Evolutionary conservation across 2,888 invertebrate genomes (phyloP), one percentile per base, ranked within the genome.

Genomic region (Cephus spinipes): DNA sequence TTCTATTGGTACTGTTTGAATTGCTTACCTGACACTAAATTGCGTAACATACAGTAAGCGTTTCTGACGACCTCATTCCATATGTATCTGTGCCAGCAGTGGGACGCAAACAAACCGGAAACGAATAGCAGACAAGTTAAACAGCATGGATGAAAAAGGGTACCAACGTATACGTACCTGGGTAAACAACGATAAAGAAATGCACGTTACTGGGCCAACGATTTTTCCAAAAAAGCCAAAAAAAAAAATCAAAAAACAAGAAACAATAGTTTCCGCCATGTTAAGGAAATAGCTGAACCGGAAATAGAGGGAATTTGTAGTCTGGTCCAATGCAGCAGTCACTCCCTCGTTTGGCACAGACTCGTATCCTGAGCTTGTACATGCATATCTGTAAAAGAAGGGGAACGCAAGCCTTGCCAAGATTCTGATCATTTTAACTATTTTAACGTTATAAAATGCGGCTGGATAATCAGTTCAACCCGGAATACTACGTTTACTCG

Each of bases 261-360:
- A 77, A 77, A 77, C 77, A 74, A 77, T 75, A 75, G 77, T 77
- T 75, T 75, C 74, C 74, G 74, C 69, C 74, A 74, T 75, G 77
- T 32, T 74, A 33, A 35, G 73, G 34, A 77, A 15, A 36, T 12
- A 74, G 74, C 74, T 35, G 34, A 30, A 36, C 74, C 36, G 74
- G 74, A 33, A 33, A 31, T 23, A 71, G 71, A 30, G 71, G 9
- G 12, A 33, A 71, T 31, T 36, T 31, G 71, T 71, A 33, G 32
- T 71, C 71, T 71, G 9, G 23, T 33, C 33, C 71, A 33, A 31
- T 71, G 71, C 71, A 31, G 71, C 11, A 71, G 31, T 71, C 33
- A 30, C 35, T 74, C 35, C 36, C 74, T 74, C 74, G 36, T 74
- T 74, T 74, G 74, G 74, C 74, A 74, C 30, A 15, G 74, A 74